These are phyloP conservation scores for Drosophila orosa DNA, from an alignment of 1,140 invertebrate species.

Conservation along the genomic window DNA sequence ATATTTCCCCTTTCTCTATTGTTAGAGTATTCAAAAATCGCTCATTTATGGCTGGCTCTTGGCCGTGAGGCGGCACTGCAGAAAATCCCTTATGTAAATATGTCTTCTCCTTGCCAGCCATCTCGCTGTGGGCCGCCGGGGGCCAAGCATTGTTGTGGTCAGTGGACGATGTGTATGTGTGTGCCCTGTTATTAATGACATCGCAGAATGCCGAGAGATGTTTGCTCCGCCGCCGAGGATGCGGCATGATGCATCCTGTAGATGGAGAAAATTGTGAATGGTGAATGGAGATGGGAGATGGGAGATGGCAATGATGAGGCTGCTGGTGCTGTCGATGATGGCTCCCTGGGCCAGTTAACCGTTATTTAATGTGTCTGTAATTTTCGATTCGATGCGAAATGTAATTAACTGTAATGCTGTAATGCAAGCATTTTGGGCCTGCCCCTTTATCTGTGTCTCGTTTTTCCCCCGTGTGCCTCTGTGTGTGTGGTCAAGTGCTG, in stretches of 20 bases:
- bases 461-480: not conserved
- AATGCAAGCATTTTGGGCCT: slow-evolving; percentile 26
- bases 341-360: slow-evolving; percentile 59
- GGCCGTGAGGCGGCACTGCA: slow-evolving; percentile 57
- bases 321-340: slow-evolving; percentile 11
- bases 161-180: slow-evolving; percentile 31
- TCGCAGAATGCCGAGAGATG: slow-evolving; percentile 56
- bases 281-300: not conserved
- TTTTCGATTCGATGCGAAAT: slow-evolving; percentile 71
- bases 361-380: slow-evolving; percentile 79
- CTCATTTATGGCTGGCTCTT: not conserved
- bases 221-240: slow-evolving; percentile 18
- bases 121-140: slow-evolving; percentile 7
- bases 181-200: slow-evolving; percentile 78
- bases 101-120: slow-evolving; percentile 28
- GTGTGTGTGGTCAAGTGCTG: slow-evolving; percentile 12
- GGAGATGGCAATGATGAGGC: slow-evolving; percentile 13
- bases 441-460: slow-evolving; percentile 1
- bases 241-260: slow-evolving; percentile 2
- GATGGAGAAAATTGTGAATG: not conserved
- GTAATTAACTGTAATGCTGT: slow-evolving; percentile 76
- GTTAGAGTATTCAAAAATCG: slow-evolving; percentile 51
- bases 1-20: not conserved
- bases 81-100: slow-evolving; percentile 81
- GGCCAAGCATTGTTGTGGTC: slow-evolving; percentile 31